Percentiles rank a stretch among this genome's conserved stretches.
Conservation (phyloP, 2,113 vertebrate species). For the Pterophyllum scalare region DNA sequence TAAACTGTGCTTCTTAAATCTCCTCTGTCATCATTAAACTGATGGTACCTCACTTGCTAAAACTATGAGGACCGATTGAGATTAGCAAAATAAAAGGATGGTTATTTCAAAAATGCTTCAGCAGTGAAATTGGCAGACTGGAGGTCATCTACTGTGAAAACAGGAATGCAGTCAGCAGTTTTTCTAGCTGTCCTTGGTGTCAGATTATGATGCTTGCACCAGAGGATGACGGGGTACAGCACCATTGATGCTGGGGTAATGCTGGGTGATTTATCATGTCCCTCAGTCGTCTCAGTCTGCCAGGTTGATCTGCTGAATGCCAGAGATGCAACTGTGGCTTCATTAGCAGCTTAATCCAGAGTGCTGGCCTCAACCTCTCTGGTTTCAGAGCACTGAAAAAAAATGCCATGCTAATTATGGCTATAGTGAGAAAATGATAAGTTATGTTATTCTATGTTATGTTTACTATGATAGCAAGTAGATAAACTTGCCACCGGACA, state of each 20-base stretch:
- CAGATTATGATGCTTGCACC: not conserved
- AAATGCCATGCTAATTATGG: not conserved
- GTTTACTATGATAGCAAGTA: not conserved
- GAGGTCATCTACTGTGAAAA: constrained; percentile 8
- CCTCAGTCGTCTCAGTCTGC: not conserved
- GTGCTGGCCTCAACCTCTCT: not conserved
- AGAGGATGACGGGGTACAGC: not conserved
- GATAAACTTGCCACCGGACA: not conserved
- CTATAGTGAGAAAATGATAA: not conserved
- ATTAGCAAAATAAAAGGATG: not conserved
- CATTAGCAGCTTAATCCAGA: not conserved
- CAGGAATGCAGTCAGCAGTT: not conserved
- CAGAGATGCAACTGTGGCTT: not conserved
- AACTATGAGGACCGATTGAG: not conserved
- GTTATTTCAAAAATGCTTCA: not conserved
- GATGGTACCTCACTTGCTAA: not conserved
- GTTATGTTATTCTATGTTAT: not conserved
- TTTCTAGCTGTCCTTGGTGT: constrained; percentile 3
- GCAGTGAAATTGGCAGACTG: not conserved
- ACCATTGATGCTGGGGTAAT: not conserved
- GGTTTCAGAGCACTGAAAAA: not conserved
- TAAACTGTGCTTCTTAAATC: not conserved
- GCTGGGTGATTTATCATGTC: not conserved
- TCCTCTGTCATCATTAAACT: not conserved
- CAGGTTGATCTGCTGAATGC: not conserved